Evolutionary conservation across 2,113 vertebrate species (phyloP).

Genomic region (Hypocryptadius cinnamomeus): DNA sequence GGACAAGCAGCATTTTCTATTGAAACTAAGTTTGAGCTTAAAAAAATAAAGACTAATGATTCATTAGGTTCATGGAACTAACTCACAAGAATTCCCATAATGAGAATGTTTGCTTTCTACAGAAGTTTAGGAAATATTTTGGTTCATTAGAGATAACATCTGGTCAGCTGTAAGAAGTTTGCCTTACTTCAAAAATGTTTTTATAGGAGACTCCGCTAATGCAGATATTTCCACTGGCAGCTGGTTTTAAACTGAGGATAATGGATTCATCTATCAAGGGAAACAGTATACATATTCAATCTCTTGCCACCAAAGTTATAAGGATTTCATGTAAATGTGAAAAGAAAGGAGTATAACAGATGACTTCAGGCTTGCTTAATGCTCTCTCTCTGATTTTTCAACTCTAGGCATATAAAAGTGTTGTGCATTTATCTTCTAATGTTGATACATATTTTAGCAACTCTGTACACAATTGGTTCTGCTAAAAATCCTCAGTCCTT

Average conservation of each 20-base stretch:
- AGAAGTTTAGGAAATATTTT: background rate
- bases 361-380: slow-evolving; percentile 11
- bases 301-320: background rate
- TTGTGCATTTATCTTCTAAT: background rate
- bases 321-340: background rate
- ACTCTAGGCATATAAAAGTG: background rate
- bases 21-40: background rate
- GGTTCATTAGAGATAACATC: background rate
- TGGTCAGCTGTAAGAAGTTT: slow-evolving; percentile 11
- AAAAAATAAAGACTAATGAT: background rate
- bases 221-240: background rate
- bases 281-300: background rate
- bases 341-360: background rate
- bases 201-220: background rate
- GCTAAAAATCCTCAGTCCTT: background rate
- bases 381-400: background rate
- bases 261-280: slow-evolving; percentile 2
- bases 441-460: background rate
- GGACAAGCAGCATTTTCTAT: background rate
- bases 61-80: background rate
- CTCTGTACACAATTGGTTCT: background rate
- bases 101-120: background rate
- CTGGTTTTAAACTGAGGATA: background rate
- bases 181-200: slow-evolving; percentile 1
- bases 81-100: background rate